These are phyloP conservation scores for Chaetoderma sp. DNA, from an alignment of 2,888 invertebrate species.

Conservation along the genomic window DNA sequence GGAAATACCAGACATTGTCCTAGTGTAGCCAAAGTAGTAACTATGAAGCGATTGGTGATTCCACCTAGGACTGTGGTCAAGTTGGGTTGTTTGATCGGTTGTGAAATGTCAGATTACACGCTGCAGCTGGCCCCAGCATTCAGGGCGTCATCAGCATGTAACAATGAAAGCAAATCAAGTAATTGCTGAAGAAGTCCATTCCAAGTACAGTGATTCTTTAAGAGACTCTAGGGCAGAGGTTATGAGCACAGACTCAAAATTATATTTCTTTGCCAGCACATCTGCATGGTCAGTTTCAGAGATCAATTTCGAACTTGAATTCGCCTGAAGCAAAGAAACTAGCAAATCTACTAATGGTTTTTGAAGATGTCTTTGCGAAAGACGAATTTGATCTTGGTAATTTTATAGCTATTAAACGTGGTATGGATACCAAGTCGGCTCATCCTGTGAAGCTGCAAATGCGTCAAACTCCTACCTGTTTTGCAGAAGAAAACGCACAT, in stretches of 20 bases:
- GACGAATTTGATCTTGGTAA: slow-evolving; percentile 25
- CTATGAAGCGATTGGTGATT: slow-evolving; percentile 9
- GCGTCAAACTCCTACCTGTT: slow-evolving; percentile 28
- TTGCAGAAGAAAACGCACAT: slow-evolving; percentile 32
- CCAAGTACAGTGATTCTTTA: slow-evolving; percentile 8
- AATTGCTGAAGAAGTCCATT: slow-evolving; percentile 11
- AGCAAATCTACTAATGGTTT: slow-evolving; percentile 5
- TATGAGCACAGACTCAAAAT: background rate
- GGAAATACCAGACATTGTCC: slow-evolving; percentile 1
- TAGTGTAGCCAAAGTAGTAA: slow-evolving; percentile 8
- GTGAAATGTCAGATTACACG: slow-evolving; percentile 13
- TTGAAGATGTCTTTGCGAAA: slow-evolving; percentile 23
- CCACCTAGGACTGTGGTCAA: slow-evolving; percentile 24
- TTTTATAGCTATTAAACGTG: slow-evolving; percentile 30
- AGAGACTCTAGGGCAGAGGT: background rate
- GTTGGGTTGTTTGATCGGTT: slow-evolving; percentile 6
- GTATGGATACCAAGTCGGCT: slow-evolving; percentile 28
- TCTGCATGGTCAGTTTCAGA: background rate
- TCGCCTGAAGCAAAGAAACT: background rate
- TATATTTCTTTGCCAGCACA: background rate
- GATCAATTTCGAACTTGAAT: background rate
- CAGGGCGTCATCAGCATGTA: slow-evolving; percentile 1
- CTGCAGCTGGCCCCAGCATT: slow-evolving; percentile 16
- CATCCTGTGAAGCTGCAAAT: slow-evolving; percentile 32
- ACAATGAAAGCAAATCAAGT: slow-evolving; percentile 11